Evolutionary conservation across 2,888 invertebrate genomes (phyloP), one percentile per base, ranked within the genome.

Genomic region (Cephus pulcher): DNA sequence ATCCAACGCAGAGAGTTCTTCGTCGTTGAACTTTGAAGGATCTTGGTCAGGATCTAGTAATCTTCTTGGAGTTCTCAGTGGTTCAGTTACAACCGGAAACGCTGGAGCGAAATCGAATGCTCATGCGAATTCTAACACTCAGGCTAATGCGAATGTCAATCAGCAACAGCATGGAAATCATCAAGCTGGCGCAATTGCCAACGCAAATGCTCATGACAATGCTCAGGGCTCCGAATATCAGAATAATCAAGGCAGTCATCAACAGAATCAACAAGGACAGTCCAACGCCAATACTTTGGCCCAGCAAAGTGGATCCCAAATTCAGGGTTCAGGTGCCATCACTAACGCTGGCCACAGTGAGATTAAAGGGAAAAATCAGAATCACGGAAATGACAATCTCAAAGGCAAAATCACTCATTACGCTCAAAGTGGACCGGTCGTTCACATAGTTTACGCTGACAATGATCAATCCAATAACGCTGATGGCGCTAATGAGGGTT

Each of bases 361-460:
- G 23, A 78, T 68, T 68, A 71, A 78, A 37, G 75, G 73, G 0
- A 75, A 70, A 11, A 78, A 78, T 30, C 1, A 70, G 3, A 73
- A 78, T 56, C 32, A 71, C 3, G 77, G 77, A 77, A 4, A 4
- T 23, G 77, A 40, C 15, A 76, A 34, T n/a, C 35, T 73, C n/a
- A 71, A 34, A 23, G 78, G 73, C 37, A 75, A 37, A n/a, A 76
- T 78, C 34, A 32, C 35, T n/a, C 32, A 71, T 73, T 76, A 35
- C 68, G 76, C 74, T 69, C 77, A 77, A 35, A 74, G 77, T 35
- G 70, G 78, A 4, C 73, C 73, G n/a, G 76, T 76, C 15, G 68
- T 78, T 34, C 78, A 78, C 78, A 76, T 78, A n/a, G 73, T 78
- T 30, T 35, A 23, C 15, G 78, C 75, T 73, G 68, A 75, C 32